These are phyloP conservation scores for Pangasianodon gigas DNA, from an alignment of 2,113 vertebrate genomes.

Conservation along the genomic window DNA sequence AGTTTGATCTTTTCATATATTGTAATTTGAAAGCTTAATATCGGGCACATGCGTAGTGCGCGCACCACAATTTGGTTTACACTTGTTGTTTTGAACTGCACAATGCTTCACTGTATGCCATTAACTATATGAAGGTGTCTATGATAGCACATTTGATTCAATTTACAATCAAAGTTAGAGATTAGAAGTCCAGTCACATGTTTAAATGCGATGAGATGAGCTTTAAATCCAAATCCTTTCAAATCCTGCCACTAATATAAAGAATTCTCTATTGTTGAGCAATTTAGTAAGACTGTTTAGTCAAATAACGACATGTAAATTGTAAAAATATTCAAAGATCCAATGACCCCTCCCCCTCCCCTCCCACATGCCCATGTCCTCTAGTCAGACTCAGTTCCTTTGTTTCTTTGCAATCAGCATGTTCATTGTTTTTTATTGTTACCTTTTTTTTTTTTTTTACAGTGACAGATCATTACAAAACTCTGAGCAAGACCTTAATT, in stretches of 20 bases:
- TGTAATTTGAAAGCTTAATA: not conserved
- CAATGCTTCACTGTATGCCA: conserved; percentile 31
- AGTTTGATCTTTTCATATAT: not conserved
- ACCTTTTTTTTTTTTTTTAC: not conserved
- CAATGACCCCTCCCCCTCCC: no score
- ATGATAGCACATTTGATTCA: not conserved
- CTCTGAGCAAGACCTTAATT: not conserved
- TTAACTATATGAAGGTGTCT: conserved; percentile 13
- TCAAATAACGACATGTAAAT: not conserved
- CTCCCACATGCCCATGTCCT: not conserved
- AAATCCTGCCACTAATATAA: not conserved
- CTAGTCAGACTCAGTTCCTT: not conserved
- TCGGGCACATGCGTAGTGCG: not conserved
- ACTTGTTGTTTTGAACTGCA: not conserved
- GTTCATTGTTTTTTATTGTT: not conserved
- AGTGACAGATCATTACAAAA: not conserved
- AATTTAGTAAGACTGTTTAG: not conserved
- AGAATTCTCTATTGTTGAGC: not conserved
- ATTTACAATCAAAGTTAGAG: not conserved
- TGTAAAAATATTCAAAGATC: not conserved
- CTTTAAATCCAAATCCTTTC: not conserved
- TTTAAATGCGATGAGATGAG: not conserved
- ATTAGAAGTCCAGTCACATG: not conserved
- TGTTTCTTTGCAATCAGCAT: not conserved
- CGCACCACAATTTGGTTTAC: not conserved